These are phyloP conservation scores for Ceratothoa steindachneri DNA, from an alignment of 2,888 invertebrate species.

Conservation along the genomic window DNA sequence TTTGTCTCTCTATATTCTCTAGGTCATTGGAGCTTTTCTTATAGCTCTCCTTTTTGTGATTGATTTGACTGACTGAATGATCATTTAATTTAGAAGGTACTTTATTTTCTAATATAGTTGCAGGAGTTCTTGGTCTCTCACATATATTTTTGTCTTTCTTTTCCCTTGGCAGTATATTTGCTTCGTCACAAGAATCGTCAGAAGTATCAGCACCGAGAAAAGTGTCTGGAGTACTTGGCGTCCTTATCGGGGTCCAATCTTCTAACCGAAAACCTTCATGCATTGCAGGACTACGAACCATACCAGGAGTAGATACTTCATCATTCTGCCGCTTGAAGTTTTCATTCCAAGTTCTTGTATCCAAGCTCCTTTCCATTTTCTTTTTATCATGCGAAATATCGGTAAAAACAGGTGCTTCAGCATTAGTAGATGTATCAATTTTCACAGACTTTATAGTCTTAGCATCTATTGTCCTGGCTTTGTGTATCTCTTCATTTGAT, in stretches of 20 bases:
- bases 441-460: constrained; percentile 40
- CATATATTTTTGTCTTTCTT: not conserved
- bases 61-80: not conserved
- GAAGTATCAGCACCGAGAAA: constrained; percentile 40
- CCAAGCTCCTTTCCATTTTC: constrained; percentile 1
- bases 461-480: constrained; percentile 28
- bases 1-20: not conserved
- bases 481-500: constrained; percentile 22
- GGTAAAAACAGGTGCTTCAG: not conserved
- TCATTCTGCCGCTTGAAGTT: constrained; percentile 34
- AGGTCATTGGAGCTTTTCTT: not conserved
- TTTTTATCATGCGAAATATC: constrained; percentile 14
- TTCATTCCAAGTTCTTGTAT: constrained; percentile 11
- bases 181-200: constrained; percentile 27
- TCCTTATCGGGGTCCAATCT: constrained; percentile 51
- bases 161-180: not conserved
- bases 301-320: constrained; percentile 50
- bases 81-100: not conserved
- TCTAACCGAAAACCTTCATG: constrained; percentile 52
- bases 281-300: constrained; percentile 54
- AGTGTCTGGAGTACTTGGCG: constrained; percentile 50
- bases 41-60: not conserved
- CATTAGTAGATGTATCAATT: constrained; percentile 19
- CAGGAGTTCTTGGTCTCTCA: not conserved
- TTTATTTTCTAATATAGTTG: not conserved